Base-by-base conservation (phyloP, 1,140 invertebrate species). In the Lepidurus couesii region DNA sequence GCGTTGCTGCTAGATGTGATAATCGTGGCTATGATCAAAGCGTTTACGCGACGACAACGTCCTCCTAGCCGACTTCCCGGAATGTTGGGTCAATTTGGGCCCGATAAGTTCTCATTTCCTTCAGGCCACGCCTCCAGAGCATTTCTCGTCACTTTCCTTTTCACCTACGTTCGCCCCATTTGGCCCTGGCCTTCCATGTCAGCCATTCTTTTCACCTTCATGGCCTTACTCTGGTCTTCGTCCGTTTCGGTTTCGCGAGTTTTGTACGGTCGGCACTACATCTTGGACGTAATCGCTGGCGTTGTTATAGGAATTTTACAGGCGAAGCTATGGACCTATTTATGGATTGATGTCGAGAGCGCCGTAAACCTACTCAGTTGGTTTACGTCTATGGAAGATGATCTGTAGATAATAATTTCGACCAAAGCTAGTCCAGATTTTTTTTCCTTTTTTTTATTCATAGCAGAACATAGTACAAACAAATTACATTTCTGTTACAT, bases 41-140 rank as follows among this genome's bases (percentile, higher is more conserved):
- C 95, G 7, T 84, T 90, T 73, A 88, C 92, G 16, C 87, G 93
- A 80, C 86, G 97, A 82, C 86, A 90, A 83, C 86, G 97, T 73
- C 96, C 96, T 16, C 80, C 87, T 1, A 73, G 53, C 7, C 45
- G 44, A 42, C 84, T 84, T 80, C 86, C 86, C 81, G 91, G 94
- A 80, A 88, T 89, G 86, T 88, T 89, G 77, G 83, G 86, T 5
- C 85, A 88, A 84, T 88, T 83, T 85, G 88, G 89, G 0, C 87
- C 95, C 0, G 97, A 98, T 85, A 92, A 96, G 82, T 98, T 92
- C 84, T 96, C 95, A 45, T 98, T 98, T 85, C 97, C 97, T 42
- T 98, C 96, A 0, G 97, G 97, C 0, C 97, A 99, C 86, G 89
- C 94, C 1, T 95, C 95, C n/a, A 86, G 97, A 82, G 90, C 94